Evolutionary conservation across 92 coral and sea anemone genomes (phyloP), one percentile per base, ranked within the genome.

Genomic region (Bergia puertoricense): DNA sequence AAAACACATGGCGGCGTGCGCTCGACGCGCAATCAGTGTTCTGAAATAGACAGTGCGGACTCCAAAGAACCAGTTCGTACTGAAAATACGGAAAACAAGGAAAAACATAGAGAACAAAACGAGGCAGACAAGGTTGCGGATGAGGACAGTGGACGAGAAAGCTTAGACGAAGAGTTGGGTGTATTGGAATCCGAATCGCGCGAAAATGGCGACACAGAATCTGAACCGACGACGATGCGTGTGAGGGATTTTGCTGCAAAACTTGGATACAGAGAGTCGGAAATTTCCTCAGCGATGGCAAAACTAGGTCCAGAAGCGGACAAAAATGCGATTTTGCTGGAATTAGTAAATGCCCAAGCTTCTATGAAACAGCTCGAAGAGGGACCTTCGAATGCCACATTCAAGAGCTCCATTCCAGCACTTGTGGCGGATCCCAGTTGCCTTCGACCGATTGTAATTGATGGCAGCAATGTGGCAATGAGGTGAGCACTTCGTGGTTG

Each of bases 391-490:
- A 45, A 76, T 36, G 77, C 86, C 20, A 51, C 81, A 48, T 90
- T 91, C 45, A 90, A 88, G 56, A 90, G 74, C 50, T 54, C 86
- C 77, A 91, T 94, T 56, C 88, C 92, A 5, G 82, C 88, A 5
- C 92, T 88, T 38, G 36, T 40, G 74, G 40, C 77, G 44, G 96
- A 96, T 74, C 90, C 98, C 18, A 93, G 81, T 37, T 94, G 92
- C 43, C 92, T 97, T 10, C 88, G 99, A 16, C 95, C 98, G 15
- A 97, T 97, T 75, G 98, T 95, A 8, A 93, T 97, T 77, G 99
- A 97, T 81, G 99, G 99, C 43, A 95, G 98, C 42, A 97, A 97
- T 92, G 98, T 97, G 22, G 99, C 99, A 7, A 97, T 97, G 99
- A 97, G 99, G 99, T 95, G 84, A 80, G 92, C 0, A 46, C 38